These are phyloP conservation scores for Taenioides sp. DNA, from an alignment of 2,797 vertebrate species.

Conservation along the genomic window DNA sequence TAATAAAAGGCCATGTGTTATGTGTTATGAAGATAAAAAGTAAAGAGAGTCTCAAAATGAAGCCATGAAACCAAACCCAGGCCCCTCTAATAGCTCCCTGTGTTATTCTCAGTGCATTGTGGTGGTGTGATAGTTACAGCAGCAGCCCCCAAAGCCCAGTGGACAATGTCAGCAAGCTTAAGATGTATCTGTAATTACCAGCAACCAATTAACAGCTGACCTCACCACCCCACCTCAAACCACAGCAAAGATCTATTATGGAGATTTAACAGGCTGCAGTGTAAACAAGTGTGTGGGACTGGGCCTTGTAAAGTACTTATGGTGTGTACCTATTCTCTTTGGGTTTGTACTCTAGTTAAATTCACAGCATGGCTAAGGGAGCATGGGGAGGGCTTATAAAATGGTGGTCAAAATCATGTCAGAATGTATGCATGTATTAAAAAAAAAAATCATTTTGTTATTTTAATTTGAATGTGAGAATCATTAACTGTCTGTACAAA, in stretches of 20 bases:
- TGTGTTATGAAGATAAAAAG: neutral
- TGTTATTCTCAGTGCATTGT: constrained; percentile 42
- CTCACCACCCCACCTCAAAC: constrained; percentile 67
- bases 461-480: no score
- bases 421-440: neutral
- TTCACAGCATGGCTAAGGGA: constrained; percentile 31
- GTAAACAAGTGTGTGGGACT: constrained; percentile 64
- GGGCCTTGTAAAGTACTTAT: constrained; percentile 43
- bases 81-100: constrained; percentile 26
- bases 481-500: no score
- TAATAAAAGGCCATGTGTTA: neutral
- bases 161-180: constrained; percentile 65
- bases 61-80: constrained; percentile 7
- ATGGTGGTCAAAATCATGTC: neutral
- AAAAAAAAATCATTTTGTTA: no score
- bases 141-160: constrained; percentile 52
- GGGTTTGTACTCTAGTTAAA: constrained; percentile 35
- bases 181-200: constrained; percentile 75
- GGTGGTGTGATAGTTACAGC: constrained; percentile 40
- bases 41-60: neutral
- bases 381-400: constrained; percentile 14
- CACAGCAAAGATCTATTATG: constrained; percentile 71
- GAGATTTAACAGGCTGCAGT: constrained; percentile 60
- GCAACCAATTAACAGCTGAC: constrained; percentile 74
- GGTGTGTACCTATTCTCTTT: constrained; percentile 35